phyloP scores from a whole-genome alignment of 2,113 vertebrate species.

The Albula glossodonta region DNA sequence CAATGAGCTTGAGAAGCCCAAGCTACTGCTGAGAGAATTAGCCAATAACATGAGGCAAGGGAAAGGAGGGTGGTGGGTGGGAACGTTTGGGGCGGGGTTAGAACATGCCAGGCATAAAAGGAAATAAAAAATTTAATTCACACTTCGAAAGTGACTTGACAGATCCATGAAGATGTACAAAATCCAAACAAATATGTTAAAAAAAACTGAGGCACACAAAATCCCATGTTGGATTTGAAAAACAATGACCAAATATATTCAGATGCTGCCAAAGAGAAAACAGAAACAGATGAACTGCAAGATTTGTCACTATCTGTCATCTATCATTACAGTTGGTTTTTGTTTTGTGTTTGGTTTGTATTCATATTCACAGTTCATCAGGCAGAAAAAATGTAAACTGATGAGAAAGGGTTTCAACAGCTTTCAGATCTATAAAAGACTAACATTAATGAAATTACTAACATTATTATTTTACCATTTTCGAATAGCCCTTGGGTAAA shows the following conservation, averaged over 20 bases:
- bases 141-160: neutral
- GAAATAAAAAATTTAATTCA: neutral
- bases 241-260: neutral
- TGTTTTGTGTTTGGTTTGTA: too few species aligned
- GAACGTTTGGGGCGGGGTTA: neutral
- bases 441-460: too few species aligned
- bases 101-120: neutral
- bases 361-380: neutral
- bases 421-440: too few species aligned
- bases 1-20: conserved; percentile 59
- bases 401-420: too few species aligned
- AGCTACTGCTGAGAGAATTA: conserved; percentile 63
- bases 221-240: neutral
- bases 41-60: conserved; percentile 26
- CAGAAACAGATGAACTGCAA: neutral
- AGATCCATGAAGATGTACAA: neutral
- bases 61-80: conserved; percentile 9
- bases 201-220: neutral
- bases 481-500: too few species aligned
- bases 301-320: neutral
- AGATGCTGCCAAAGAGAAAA: neutral
- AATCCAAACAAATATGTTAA: neutral
- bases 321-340: too few species aligned
- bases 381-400: too few species aligned
- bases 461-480: too few species aligned